Percentiles rank a stretch among this genome's conserved stretches.
Evolutionary conservation across 2,888 invertebrate species (phyloP).

Genomic region (Tromatobia lineatoria): DNA sequence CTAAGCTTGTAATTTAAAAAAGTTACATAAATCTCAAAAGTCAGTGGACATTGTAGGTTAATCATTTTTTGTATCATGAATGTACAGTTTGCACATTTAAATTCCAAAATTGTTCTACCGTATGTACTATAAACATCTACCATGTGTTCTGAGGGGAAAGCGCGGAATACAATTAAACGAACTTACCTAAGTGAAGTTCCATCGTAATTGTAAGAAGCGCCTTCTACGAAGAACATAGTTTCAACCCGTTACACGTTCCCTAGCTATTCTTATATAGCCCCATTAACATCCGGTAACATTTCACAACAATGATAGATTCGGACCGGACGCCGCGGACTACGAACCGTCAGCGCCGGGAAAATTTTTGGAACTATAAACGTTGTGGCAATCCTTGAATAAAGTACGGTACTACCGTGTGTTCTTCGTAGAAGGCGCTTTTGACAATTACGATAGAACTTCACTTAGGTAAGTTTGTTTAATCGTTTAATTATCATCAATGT

Average conservation of each 20-base stretch:
- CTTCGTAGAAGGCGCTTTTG: slow-evolving; percentile 48
- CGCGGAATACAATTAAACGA: slow-evolving; percentile 19
- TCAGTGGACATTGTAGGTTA: not conserved
- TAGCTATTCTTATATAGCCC: slow-evolving; percentile 40
- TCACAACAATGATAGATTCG: slow-evolving; percentile 47
- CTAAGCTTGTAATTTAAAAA: slow-evolving; percentile 25
- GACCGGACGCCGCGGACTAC: slow-evolving; percentile 19
- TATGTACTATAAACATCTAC: slow-evolving; percentile 58
- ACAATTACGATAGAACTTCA: slow-evolving; percentile 22
- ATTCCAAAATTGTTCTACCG: slow-evolving; percentile 35
- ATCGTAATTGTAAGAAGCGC: slow-evolving; percentile 12
- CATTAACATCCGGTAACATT: slow-evolving; percentile 51
- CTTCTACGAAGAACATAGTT: slow-evolving; percentile 51
- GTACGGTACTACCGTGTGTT: slow-evolving; percentile 35
- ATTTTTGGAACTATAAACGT: slow-evolving; percentile 21
- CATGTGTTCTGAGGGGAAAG: slow-evolving; percentile 59
- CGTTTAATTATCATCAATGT: no score
- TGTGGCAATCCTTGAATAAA: slow-evolving; percentile 35
- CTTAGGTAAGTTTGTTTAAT: not conserved
- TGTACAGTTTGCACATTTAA: slow-evolving; percentile 34
- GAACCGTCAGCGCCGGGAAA: not conserved
- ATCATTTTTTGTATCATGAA: not conserved
- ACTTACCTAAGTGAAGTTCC: slow-evolving; percentile 18
- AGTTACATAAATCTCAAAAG: slow-evolving; percentile 14
- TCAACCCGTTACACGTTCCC: slow-evolving; percentile 47